These are phyloP conservation scores for Hylaea fasciaria DNA, from an alignment of 2,888 invertebrate genomes.

Conservation along the genomic window DNA sequence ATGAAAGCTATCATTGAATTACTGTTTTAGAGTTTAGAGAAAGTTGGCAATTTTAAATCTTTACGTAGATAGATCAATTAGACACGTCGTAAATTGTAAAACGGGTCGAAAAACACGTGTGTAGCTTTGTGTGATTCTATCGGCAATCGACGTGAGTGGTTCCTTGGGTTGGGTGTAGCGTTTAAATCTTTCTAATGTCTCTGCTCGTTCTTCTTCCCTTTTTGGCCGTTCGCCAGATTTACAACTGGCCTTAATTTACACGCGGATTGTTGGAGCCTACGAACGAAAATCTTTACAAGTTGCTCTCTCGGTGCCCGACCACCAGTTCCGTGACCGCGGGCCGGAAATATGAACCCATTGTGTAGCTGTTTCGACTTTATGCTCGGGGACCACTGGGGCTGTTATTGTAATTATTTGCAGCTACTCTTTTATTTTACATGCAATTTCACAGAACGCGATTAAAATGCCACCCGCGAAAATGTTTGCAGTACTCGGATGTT, in stretches of 20 bases:
- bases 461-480: slow-evolving; percentile 19
- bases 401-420: slow-evolving; percentile 42
- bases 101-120: slow-evolving; percentile 32
- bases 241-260: slow-evolving; percentile 66
- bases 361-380: slow-evolving; percentile 61
- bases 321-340: slow-evolving; percentile 56
- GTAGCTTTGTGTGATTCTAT: slow-evolving; percentile 40
- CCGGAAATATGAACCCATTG: slow-evolving; percentile 77
- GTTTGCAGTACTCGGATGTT: slow-evolving; percentile 22
- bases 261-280: slow-evolving; percentile 54
- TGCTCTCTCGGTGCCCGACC: slow-evolving; percentile 51
- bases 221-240: slow-evolving; percentile 64
- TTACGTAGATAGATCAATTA: slow-evolving; percentile 11
- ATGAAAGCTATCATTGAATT: slow-evolving; percentile 28
- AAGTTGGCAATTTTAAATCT: slow-evolving; percentile 13
- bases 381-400: slow-evolving; percentile 50
- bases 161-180: slow-evolving; percentile 45
- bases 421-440: slow-evolving; percentile 33
- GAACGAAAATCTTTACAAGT: slow-evolving; percentile 59
- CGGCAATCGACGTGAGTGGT: slow-evolving; percentile 47
- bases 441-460: slow-evolving; percentile 34
- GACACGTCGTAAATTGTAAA: slow-evolving; percentile 28
- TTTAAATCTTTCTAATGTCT: slow-evolving; percentile 61
- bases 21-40: slow-evolving; percentile 17
- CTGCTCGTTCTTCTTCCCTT: slow-evolving; percentile 50